Evolutionary conservation across 2,888 invertebrate species (phyloP).

Genomic region (Xanthorhoe designata): DNA sequence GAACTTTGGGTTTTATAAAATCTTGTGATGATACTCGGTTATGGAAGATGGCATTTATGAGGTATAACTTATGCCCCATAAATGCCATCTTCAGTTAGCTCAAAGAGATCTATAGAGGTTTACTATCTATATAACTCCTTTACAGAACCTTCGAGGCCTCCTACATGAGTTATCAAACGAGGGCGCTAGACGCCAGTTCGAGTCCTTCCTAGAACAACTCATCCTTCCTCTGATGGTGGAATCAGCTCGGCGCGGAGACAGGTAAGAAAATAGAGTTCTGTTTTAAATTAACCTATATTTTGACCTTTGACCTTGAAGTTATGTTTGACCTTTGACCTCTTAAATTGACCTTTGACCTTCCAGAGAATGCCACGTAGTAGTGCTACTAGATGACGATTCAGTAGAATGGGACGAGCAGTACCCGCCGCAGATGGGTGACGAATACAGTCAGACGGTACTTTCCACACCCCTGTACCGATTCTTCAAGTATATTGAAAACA

Average conservation of each 20-base stretch:
- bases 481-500: slow-evolving; percentile 99
- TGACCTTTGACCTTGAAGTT: slow-evolving; percentile 34
- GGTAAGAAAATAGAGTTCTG: slow-evolving; percentile 84
- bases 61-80: too few relatives aligned
- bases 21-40: too few relatives aligned
- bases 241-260: slow-evolving; percentile 96
- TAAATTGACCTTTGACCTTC: slow-evolving; percentile 79
- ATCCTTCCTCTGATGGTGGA: slow-evolving; percentile 98
- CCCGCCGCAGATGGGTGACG: slow-evolving; percentile 99
- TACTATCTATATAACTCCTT: background rate
- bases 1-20: too few relatives aligned
- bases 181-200: slow-evolving; percentile 99
- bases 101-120: too few relatives aligned
- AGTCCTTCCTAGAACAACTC: slow-evolving; percentile 96
- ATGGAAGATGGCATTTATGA: too few relatives aligned
- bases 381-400: slow-evolving; percentile 96
- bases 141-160: slow-evolving; percentile 96
- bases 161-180: slow-evolving; percentile 99
- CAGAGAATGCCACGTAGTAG: slow-evolving; percentile 97
- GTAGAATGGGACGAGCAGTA: slow-evolving; percentile 99
- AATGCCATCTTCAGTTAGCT: too few relatives aligned
- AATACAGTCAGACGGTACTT: slow-evolving; percentile 98
- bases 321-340: slow-evolving; percentile 15
- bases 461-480: slow-evolving; percentile 98
- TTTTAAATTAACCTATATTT: too few relatives aligned